Evolutionary conservation across 64 coral and sea anemone genomes (phyloP).

Genomic region (Stichodactyla helianthus): DNA sequence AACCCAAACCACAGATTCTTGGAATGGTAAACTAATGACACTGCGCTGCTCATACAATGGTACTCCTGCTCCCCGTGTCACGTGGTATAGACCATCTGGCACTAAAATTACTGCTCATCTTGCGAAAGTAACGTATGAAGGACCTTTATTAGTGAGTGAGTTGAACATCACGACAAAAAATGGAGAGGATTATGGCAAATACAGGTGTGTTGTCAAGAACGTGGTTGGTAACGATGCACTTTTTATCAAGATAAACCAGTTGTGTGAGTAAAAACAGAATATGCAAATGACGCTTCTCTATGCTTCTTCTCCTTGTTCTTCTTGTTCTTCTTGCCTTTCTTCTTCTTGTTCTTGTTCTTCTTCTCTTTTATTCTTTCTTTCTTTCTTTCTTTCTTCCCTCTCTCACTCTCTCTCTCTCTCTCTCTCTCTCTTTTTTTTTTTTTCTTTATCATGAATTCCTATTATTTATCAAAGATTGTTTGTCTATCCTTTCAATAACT

Average conservation of each 20-base stretch:
- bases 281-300: no score
- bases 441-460: no score
- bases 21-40: neutral
- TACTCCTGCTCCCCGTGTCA: neutral
- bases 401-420: no score
- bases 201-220: neutral
- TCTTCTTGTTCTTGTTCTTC: neutral
- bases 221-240: neutral
- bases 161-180: neutral
- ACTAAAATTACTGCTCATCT: neutral
- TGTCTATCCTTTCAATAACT: no score
- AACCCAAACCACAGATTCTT: neutral
- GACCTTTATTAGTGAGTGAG: neutral
- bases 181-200: neutral
- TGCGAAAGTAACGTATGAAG: neutral
- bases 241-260: neutral
- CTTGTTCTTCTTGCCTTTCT: neutral
- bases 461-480: no score
- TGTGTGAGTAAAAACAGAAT: neutral
- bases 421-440: no score
- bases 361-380: no score
- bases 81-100: neutral
- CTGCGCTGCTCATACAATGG: neutral
- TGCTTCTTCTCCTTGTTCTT: no score
- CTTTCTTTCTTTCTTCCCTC: no score